Evolutionary conservation across 2,888 invertebrate genomes (phyloP).

Genomic region (Podabrus alpinus): DNA sequence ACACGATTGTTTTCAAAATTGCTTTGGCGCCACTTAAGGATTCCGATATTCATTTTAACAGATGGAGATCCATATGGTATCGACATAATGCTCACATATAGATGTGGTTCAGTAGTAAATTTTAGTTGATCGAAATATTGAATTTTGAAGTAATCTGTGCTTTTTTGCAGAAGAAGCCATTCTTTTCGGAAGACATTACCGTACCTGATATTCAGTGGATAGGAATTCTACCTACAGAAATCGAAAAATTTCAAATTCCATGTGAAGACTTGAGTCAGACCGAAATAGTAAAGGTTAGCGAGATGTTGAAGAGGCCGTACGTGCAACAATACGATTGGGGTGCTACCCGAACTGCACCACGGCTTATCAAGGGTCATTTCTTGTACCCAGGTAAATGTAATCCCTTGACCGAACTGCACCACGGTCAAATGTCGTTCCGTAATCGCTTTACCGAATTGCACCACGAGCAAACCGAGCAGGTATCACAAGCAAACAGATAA

Average conservation of each 20-base stretch:
- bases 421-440: no score
- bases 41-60: conserved; percentile 80
- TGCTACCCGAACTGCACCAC: no score
- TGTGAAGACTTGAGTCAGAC: conserved; percentile 60
- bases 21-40: conserved; percentile 65
- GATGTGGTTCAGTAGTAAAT: conserved; percentile 78
- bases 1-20: conserved; percentile 80
- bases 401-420: no score
- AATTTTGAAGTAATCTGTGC: no score
- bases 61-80: conserved; percentile 94
- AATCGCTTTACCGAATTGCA: no score
- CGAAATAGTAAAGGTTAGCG: conserved; percentile 67
- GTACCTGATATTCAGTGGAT: conserved; percentile 76
- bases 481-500: no score
- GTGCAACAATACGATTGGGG: conserved; percentile 48
- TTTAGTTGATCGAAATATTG: neutral
- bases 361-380: no score
- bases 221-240: conserved; percentile 81
- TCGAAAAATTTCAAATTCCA: conserved; percentile 61
- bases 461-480: no score
- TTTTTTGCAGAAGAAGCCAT: conserved; percentile 61
- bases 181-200: conserved; percentile 68
- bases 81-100: conserved; percentile 87
- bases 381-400: no score
- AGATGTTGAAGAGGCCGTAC: conserved; percentile 63